Base-by-base conservation (phyloP, 2,113 vertebrate genomes). In the Xiphias gladius region DNA sequence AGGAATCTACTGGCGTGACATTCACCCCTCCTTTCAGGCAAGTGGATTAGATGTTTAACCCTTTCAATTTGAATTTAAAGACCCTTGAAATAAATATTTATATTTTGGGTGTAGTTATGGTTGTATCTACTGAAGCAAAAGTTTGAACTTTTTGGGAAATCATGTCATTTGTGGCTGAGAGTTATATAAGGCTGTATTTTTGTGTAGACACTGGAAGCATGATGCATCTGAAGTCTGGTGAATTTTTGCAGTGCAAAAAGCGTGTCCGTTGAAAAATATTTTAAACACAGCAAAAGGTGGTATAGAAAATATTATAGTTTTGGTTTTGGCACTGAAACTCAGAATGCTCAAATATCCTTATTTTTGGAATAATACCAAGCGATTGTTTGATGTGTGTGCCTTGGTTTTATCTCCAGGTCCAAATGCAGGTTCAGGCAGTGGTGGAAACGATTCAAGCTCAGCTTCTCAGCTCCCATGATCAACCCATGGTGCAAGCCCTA, bases 381-480 rank as follows among this genome's bases (percentile, higher is more conserved):
- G 13, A 16, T 24, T 10, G 26, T 73, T 61, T 41, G 32, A 63
- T 55, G 1, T 65, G 17, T 62, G 20, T 55, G 4, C 30, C 9
- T 55, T 41, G n/a, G 1, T n/a, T 32, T 65, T 48, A 14, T 79
- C 1, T 77, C 1, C 90, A 98, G 97, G 97, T 93, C 97, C 96
- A 86, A 98, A 97, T 92, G 97, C 86, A 96, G 97, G 89, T 98
- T 98, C 95, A 97, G 97, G 93, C 95, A 79, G 97, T 98, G 74
- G 97, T 98, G 89, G 97, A 98, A 92, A 97, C 97, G 5, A 98
- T 98, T 92, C 97, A 98, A 94, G 97, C 97, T 26, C 97, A 98
- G 89, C 94, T 98, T 82, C 95, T 98, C 82, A 97, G 97, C 91
- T 96, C 97, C 54, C 97, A 98, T 26, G 97, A 98, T 93, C 97